Conservation (phyloP, 2,888 invertebrate species). For the Pardosa pseudoannulata region DNA sequence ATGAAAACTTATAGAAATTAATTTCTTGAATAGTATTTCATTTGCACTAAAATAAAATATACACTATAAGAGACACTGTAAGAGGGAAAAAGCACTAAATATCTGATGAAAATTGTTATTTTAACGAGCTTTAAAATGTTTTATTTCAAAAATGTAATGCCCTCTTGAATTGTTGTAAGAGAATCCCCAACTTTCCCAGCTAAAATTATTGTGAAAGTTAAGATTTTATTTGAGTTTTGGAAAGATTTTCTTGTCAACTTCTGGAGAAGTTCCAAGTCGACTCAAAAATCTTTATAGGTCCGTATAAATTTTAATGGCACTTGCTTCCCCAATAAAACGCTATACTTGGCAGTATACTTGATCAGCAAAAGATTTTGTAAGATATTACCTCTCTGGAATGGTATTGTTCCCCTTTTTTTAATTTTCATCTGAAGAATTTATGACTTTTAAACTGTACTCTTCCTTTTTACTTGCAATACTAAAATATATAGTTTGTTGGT, state of each 20-base stretch:
- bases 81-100: too few species aligned
- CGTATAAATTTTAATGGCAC: conserved; percentile 5
- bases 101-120: too few species aligned
- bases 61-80: too few species aligned
- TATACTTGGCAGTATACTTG: background rate
- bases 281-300: background rate
- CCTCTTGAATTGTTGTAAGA: background rate
- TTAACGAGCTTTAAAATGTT: too few species aligned
- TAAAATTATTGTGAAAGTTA: background rate
- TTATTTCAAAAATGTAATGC: background rate
- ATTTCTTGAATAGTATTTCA: too few species aligned
- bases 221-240: background rate
- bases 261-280: background rate
- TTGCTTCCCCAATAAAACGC: background rate
- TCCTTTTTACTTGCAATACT: too few species aligned
- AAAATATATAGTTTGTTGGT: too few species aligned
- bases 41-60: too few species aligned
- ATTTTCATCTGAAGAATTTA: background rate
- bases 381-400: background rate
- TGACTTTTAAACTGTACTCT: background rate
- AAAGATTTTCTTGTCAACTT: conserved; percentile 6
- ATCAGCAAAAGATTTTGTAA: background rate
- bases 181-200: background rate
- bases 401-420: background rate
- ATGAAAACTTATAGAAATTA: too few species aligned